Base-by-base conservation (phyloP, 1,140 invertebrate species). In the Cotesia glomerata region DNA sequence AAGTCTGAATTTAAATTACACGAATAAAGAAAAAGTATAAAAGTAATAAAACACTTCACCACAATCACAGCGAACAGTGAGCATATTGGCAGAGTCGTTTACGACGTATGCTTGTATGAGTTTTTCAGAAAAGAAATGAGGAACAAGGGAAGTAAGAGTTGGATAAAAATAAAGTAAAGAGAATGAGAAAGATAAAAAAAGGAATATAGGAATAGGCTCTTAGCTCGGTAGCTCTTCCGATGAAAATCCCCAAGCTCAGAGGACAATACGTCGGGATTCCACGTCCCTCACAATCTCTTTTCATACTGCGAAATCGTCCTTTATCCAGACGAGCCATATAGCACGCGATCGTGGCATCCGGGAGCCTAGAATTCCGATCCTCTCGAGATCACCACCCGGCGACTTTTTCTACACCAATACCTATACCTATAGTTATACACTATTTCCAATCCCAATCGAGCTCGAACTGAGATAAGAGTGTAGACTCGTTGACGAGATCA, bases 331-430 rank as follows among this genome's bases (percentile, higher is more conserved):
- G 18, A 72, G 35, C 39, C 49, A 72, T 59, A 68, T 69, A 68
- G 59, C 62, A 61, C 62, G 66, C 63, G 49, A 69, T 75, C 70
- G 52, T 68, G 35, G 56, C 45, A 65, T 71, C 18, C 56, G 14
- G 69, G 61, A 75, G 52, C 39, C 32, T 64, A 36, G 59, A 72
- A 72, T 58, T 69, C 54, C 59, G 59, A 69, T 74, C 68, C 66
- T 68, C 49, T 54, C 63, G 32, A 59, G 58, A 63, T 68, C 64
- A 70, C 70, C 58, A 45, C 39, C 39, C 39, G 11, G 7, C 39
- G 26, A 9, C 39, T 45, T 11, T 45, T 45, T 45, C 39, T 45
- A 45, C 11, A 45, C 39, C 39, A 9, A 45, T 39, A 39, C 36
- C 36, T 39, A 39, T 45, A 45, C 4, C 39, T 45, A 45, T 45